Evolutionary conservation across 1,140 invertebrate species (phyloP).

Genomic region (Oreohelix idahoensis): DNA sequence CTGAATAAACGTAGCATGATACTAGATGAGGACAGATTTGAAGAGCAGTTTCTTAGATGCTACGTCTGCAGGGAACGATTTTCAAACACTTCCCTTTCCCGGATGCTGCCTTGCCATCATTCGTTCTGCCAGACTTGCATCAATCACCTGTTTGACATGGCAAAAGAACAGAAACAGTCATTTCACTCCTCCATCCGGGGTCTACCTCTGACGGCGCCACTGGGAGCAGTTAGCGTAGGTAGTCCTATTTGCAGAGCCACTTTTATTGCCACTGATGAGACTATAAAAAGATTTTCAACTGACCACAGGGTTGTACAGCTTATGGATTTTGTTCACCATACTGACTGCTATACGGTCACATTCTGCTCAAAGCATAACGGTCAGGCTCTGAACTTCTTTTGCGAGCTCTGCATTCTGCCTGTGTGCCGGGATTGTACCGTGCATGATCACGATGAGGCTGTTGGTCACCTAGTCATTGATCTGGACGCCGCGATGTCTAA

Average conservation of each 20-base stretch:
- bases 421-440: slow-evolving; percentile 66
- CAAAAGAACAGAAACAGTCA: slow-evolving; percentile 50
- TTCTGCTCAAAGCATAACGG: slow-evolving; percentile 58
- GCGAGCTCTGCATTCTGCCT: slow-evolving; percentile 55
- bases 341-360: slow-evolving; percentile 55
- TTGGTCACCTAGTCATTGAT: slow-evolving; percentile 60
- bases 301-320: slow-evolving; percentile 62
- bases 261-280: slow-evolving; percentile 58
- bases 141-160: slow-evolving; percentile 52
- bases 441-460: slow-evolving; percentile 61
- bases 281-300: slow-evolving; percentile 53
- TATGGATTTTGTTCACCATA: slow-evolving; percentile 59
- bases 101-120: slow-evolving; percentile 67
- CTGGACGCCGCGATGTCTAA: slow-evolving; percentile 54
- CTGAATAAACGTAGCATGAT: slow-evolving; percentile 55
- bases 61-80: slow-evolving; percentile 54
- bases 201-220: slow-evolving; percentile 30
- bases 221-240: slow-evolving; percentile 52
- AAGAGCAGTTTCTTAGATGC: slow-evolving; percentile 58
- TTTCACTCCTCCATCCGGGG: slow-evolving; percentile 45
- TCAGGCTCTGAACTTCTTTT: slow-evolving; percentile 66
- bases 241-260: slow-evolving; percentile 54
- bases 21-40: slow-evolving; percentile 58
- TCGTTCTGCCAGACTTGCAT: slow-evolving; percentile 75
- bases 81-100: slow-evolving; percentile 45